A percentile compares a stretch with the other conserved stretches of the same genome.
phyloP scores from a whole-genome alignment of 2,888 invertebrate genomes.

The Rapana venosa region DNA sequence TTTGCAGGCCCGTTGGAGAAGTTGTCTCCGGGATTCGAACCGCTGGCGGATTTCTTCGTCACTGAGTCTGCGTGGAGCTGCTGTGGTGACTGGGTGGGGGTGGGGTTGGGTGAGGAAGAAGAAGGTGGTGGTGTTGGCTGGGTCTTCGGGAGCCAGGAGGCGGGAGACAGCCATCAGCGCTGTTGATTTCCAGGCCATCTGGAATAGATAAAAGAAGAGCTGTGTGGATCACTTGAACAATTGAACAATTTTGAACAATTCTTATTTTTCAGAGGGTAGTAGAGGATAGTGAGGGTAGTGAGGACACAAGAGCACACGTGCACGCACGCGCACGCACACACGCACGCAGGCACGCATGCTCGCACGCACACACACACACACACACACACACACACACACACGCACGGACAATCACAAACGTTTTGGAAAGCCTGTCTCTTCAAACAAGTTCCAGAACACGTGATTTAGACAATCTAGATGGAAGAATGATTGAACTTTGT shows the following conservation, averaged over 20 bases:
- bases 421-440: no score
- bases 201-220: neutral
- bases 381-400: constrained; percentile 11
- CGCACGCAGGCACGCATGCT: neutral
- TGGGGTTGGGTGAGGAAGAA: neutral
- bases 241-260: no score
- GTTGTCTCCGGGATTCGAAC: neutral
- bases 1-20: neutral
- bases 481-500: no score
- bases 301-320: neutral
- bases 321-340: neutral
- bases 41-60: neutral
- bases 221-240: neutral
- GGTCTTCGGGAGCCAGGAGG: neutral
- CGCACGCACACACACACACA: neutral
- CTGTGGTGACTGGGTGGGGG: neutral
- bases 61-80: neutral
- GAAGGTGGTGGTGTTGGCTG: neutral
- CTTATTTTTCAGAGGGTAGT: no score
- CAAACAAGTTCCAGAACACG: no score
- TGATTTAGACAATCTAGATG: no score
- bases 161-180: neutral
- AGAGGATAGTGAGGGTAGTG: no score
- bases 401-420: neutral
- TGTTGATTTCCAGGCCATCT: neutral